Evolutionary conservation across 1,140 invertebrate genomes (phyloP).

Genomic region (Delia radicum): DNA sequence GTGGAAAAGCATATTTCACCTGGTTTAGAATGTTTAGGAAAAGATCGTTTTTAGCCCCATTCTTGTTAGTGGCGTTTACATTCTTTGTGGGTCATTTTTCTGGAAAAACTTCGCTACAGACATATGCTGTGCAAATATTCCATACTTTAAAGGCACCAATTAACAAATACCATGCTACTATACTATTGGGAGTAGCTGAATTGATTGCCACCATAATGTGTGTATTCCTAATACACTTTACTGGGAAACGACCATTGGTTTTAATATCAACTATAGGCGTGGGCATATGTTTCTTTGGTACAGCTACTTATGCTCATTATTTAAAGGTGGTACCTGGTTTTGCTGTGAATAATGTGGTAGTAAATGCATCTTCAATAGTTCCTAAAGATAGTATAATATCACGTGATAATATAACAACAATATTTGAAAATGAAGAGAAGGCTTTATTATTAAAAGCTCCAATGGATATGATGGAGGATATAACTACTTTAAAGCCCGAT

Average conservation of each 20-base stretch:
- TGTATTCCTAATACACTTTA: conserved; percentile 66
- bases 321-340: conserved; percentile 47
- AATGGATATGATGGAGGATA: neutral
- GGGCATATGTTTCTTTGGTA: conserved; percentile 63
- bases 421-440: conserved; percentile 40
- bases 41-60: conserved; percentile 63
- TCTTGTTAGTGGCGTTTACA: conserved; percentile 62
- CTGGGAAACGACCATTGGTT: conserved; percentile 68
- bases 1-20: conserved; percentile 23
- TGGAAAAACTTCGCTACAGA: conserved; percentile 69
- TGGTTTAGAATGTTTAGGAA: conserved; percentile 47
- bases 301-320: conserved; percentile 49
- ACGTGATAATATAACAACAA: conserved; percentile 46
- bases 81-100: conserved; percentile 74
- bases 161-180: conserved; percentile 70
- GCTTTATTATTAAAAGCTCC: neutral
- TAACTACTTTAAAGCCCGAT: neutral
- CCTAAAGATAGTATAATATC: conserved; percentile 45
- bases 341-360: conserved; percentile 50
- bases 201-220: conserved; percentile 65
- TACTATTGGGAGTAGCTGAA: conserved; percentile 69
- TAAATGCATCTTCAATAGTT: conserved; percentile 46
- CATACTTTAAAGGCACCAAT: conserved; percentile 67
- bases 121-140: conserved; percentile 73
- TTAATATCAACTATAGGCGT: conserved; percentile 67